These are phyloP conservation scores for Melangyna quadrimaculata DNA, from an alignment of 2,888 invertebrate genomes.

Conservation along the genomic window DNA sequence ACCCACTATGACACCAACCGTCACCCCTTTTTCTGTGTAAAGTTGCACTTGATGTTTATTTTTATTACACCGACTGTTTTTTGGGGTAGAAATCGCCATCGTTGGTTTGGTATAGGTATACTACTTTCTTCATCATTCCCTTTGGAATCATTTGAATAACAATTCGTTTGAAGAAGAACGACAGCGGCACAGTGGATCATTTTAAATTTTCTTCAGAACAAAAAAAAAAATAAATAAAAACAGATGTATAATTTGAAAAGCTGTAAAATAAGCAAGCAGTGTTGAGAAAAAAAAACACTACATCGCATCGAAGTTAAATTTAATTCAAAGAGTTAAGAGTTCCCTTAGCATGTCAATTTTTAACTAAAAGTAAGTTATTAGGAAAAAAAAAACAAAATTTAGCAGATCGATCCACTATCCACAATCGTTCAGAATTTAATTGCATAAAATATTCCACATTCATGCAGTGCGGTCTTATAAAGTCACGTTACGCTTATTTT, in stretches of 20 bases:
- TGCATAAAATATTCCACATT: no score
- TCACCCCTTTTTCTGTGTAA: slow-evolving; percentile 25
- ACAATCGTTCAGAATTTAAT: no score
- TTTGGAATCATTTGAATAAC: slow-evolving; percentile 63
- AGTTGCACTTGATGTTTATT: slow-evolving; percentile 37
- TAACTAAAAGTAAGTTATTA: no score
- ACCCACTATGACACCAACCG: slow-evolving; percentile 5
- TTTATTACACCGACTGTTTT: slow-evolving; percentile 44
- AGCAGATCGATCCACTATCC: no score
- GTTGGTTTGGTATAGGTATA: neutral
- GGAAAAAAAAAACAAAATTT: no score
- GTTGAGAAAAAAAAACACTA: no score
- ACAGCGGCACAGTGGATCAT: neutral
- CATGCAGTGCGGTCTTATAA: no score
- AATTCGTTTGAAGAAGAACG: neutral
- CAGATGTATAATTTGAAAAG: neutral
- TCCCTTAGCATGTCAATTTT: no score
- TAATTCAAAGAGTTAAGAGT: no score
- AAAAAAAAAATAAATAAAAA: neutral
- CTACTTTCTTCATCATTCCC: neutral
- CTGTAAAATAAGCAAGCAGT: no score
- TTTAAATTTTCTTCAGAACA: neutral
- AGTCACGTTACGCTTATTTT: no score
- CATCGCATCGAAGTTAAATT: no score
- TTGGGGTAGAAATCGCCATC: slow-evolving; percentile 38